Conservation (phyloP, 2,888 invertebrate genomes). For the Cosmia pyralina region DNA sequence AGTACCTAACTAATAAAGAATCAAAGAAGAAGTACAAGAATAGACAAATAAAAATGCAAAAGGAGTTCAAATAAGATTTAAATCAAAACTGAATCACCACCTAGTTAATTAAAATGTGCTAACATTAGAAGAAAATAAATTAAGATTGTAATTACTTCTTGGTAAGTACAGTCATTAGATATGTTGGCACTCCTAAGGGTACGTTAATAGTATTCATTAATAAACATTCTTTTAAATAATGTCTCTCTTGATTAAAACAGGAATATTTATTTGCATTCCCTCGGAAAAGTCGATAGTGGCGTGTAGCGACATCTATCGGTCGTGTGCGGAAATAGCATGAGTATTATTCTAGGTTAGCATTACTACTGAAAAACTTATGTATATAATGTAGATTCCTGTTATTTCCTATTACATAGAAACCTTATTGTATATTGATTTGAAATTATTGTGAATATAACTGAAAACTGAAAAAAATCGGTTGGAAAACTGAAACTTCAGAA, state of each 20-base stretch:
- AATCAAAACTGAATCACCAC: conserved; percentile 22
- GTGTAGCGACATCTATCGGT: conserved; percentile 77
- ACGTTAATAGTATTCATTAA: conserved; percentile 51
- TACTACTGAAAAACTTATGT: conserved; percentile 29
- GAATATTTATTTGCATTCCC: conserved; percentile 39
- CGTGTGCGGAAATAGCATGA: conserved; percentile 57
- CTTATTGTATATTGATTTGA: not conserved
- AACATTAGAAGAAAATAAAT: conserved; percentile 48
- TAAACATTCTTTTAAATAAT: conserved; percentile 40
- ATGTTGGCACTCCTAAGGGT: conserved; percentile 48
- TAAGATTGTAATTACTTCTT: conserved; percentile 25
- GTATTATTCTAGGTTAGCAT: conserved; percentile 73
- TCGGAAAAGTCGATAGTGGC: conserved; percentile 64
- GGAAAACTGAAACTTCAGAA: conserved; percentile 12
- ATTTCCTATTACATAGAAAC: not conserved
- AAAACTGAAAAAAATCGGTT: not conserved
- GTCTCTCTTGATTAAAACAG: conserved; percentile 36
- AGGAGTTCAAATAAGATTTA: not conserved
- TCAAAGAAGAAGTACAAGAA: too few species aligned
- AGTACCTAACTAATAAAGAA: too few species aligned
- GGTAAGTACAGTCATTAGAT: conserved; percentile 28
- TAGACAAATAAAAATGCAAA: too few species aligned
- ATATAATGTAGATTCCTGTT: not conserved
- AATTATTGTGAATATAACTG: not conserved
- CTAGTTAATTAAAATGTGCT: conserved; percentile 35